Percentiles rank a stretch among this genome's conserved stretches.
phyloP scores from a whole-genome alignment of 2,797 vertebrate species.

The Arctocebus calabarensis region DNA sequence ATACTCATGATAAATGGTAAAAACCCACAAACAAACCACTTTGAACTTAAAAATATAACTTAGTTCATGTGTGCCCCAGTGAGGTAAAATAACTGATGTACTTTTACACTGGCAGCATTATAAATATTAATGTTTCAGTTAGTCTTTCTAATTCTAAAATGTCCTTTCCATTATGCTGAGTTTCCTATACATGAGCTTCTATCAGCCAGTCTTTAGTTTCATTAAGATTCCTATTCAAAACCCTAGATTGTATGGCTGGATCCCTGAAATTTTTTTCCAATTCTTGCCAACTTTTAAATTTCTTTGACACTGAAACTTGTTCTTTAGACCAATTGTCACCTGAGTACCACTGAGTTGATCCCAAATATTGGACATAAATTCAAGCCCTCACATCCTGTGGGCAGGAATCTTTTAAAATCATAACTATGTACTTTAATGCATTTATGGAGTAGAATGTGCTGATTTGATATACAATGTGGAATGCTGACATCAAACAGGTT shows the following conservation, averaged over 20 bases:
- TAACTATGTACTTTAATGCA: no score
- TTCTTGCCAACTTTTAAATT: neutral
- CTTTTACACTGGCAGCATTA: neutral
- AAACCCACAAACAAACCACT: neutral
- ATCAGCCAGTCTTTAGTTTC: neutral
- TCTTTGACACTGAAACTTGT: neutral
- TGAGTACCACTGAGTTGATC: neutral
- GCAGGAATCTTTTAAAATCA: neutral
- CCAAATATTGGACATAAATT: neutral
- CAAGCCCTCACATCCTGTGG: neutral
- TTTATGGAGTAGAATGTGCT: no score
- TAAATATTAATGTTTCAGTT: constrained; percentile 2
- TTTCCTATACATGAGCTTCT: neutral
- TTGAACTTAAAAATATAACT: neutral
- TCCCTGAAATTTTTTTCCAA: neutral
- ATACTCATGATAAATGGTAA: neutral
- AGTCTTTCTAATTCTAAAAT: neutral
- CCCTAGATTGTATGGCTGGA: neutral
- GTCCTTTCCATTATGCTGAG: neutral
- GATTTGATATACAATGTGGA: no score
- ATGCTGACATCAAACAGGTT: no score
- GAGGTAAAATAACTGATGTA: neutral
- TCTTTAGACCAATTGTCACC: neutral
- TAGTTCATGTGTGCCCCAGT: neutral
- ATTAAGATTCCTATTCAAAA: neutral